Base-by-base conservation (phyloP, 1,140 invertebrate genomes). In the Dendroctonus valens region DNA sequence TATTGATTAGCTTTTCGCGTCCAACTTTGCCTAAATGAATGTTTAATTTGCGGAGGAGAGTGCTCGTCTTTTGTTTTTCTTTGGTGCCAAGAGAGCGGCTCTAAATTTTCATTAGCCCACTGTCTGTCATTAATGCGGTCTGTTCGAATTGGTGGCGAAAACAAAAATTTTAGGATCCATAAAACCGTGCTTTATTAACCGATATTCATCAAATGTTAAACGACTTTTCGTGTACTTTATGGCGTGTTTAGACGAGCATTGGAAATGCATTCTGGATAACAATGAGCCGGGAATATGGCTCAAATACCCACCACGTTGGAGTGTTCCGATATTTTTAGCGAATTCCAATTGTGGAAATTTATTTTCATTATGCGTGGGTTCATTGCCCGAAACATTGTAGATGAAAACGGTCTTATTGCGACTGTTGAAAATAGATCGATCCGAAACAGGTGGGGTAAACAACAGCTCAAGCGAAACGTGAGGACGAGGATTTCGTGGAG, bases 341-440 rank as follows among this genome's bases (percentile, higher is more conserved):
- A 26, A 26, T 26, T 26, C 26, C 26, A 26, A 26, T 26, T 26
- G 26, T 26, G 26, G 26, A 26, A 26, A 26, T 26, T 26, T 26
- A 26, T 26, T 26, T 26, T 26, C 26, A 26, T 26, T 26, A 26
- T 26, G 26, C 26, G 26, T 26, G 26, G 26, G 26, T 26, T 26
- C 26, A 26, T 26, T 48, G 46, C 46, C 46, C 46, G 26, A 26
- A 26, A 26, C 26, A 26, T 48, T 48, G 11, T 51, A 51, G 15
- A 51, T 15, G 50, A 51, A 51, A 42, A 41, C 41, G 12, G 58
- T 39, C 46, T 59, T 49, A 7, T 49, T 49, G 58, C 9, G 46
- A 46, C 58, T 59, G 58, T 14, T 49, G 44, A 59, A 59, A 59
- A 59, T 59, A 59, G 58, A 59, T 59, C 58, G 58, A 59, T 59